Base-by-base conservation (phyloP, 2,113 vertebrate species). In the Forbesichthys papilliferus region DNA sequence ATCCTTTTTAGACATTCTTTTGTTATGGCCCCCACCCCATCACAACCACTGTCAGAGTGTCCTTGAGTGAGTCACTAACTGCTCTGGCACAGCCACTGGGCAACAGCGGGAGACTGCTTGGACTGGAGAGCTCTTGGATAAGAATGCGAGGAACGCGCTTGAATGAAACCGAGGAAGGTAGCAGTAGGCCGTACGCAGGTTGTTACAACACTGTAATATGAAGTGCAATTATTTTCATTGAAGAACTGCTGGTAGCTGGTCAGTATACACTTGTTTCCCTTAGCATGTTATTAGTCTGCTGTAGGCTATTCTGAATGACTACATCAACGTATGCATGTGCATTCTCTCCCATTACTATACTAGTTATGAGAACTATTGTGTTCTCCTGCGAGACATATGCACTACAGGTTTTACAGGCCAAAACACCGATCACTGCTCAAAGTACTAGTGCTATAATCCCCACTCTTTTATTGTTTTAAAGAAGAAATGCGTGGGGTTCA, bases 261-360 rank as follows among this genome's bases (percentile, higher is more conserved):
- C 56, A 74, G 66, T 7, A 53, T 55, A 77, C 55, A 70, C 61
- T 14, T 3, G 12, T 67, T 66, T 66, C 57, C 76, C 72, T 69
- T 54, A 48, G 16, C 52, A 63, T 73, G 79, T 77, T 2, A 27
- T 27, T 27, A 70, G 48, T 36, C 60, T 34, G 65, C 71, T 48
- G 52, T 55, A 64, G 70, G 67, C 56, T 11, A 36, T 54, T 42
- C 59, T 20, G n/a, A 20, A 20, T 20, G 20, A 20, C 20, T 49
- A 53, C 60, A 70, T 48, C 49, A 51, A 18, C 18, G 20, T 49
- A 47, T n/a, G n/a, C 4, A 18, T 20, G n/a, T 20, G 9, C 54
- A 56, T 53, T 53, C 52, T 12, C 2, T 27, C n/a, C 12, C 52
- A 53, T 53, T 5, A 16, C 52, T 6, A 14, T 1, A 53, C n/a